phyloP scores from a whole-genome alignment of 2,113 vertebrate species.

The Etheostoma spectabile region DNA sequence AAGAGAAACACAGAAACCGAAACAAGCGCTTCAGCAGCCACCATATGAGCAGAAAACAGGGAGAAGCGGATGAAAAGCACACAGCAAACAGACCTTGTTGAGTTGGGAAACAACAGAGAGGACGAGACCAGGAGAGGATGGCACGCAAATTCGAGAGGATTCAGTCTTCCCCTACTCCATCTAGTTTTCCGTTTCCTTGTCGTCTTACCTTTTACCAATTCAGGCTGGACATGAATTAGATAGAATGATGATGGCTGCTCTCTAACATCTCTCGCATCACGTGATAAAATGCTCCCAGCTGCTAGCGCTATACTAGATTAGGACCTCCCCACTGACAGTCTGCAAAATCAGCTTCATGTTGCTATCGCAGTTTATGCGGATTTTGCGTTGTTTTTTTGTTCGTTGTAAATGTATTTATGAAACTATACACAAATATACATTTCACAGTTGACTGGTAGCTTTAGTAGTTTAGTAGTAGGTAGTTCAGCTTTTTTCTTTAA shows the following conservation, averaged over 20 bases:
- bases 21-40: conserved; percentile 28
- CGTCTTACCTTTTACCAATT: conserved; percentile 59
- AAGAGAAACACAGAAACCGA: conserved; percentile 30
- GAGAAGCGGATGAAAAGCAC: neutral
- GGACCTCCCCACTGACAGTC: conserved; percentile 72
- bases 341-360: conserved; percentile 38
- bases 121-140: conserved; percentile 1
- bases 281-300: conserved; percentile 87
- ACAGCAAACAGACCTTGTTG: conserved; percentile 56
- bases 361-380: neutral
- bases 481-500: too few species aligned
- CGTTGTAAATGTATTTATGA: neutral
- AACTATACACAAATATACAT: neutral
- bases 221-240: conserved; percentile 74
- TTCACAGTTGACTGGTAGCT: neutral
- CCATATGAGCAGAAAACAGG: conserved; percentile 18
- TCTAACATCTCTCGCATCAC: conserved; percentile 82
- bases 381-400: too few species aligned
- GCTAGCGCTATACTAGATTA: conserved; percentile 67
- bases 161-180: conserved; percentile 70
- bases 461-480: too few species aligned
- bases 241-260: conserved; percentile 84
- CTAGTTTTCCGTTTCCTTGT: conserved; percentile 29
- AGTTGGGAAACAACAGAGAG: neutral
- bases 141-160: neutral